phyloP scores from a whole-genome alignment of 2,113 vertebrate genomes.

The Ctenomys sociabilis region DNA sequence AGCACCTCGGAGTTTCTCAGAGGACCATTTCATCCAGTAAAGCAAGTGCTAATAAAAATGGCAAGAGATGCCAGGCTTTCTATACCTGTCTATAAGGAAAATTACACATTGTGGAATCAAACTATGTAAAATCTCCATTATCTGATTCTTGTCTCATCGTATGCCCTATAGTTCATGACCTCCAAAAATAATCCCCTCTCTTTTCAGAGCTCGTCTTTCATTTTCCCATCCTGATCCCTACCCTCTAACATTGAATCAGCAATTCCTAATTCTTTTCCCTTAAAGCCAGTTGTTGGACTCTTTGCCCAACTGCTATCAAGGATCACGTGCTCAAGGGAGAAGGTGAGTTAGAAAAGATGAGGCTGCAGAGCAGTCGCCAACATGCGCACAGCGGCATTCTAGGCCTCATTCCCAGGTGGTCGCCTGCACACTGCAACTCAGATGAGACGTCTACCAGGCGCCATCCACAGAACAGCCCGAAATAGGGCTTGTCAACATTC shows the following conservation, averaged over 20 bases:
- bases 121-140: neutral
- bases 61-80: neutral
- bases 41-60: neutral
- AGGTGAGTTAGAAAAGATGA: neutral
- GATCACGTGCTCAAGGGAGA: neutral
- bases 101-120: neutral
- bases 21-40: neutral
- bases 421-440: neutral
- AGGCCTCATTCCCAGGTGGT: neutral
- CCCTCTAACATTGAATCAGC: neutral
- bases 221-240: neutral
- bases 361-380: neutral
- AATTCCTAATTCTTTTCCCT: neutral
- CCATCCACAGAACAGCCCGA: neutral
- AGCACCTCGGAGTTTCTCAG: neutral
- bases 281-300: neutral
- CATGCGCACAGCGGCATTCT: neutral
- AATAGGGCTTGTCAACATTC: neutral
- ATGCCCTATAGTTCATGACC: neutral
- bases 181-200: neutral
- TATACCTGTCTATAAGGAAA: slow-evolving; percentile 24
- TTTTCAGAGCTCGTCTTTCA: neutral
- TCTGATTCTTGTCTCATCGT: neutral
- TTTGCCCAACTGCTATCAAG: neutral
- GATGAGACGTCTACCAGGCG: neutral